Percentiles rank a stretch among this genome's conserved stretches.
phyloP scores from a whole-genome alignment of 2,888 invertebrate genomes.

The Protonemura montana region DNA sequence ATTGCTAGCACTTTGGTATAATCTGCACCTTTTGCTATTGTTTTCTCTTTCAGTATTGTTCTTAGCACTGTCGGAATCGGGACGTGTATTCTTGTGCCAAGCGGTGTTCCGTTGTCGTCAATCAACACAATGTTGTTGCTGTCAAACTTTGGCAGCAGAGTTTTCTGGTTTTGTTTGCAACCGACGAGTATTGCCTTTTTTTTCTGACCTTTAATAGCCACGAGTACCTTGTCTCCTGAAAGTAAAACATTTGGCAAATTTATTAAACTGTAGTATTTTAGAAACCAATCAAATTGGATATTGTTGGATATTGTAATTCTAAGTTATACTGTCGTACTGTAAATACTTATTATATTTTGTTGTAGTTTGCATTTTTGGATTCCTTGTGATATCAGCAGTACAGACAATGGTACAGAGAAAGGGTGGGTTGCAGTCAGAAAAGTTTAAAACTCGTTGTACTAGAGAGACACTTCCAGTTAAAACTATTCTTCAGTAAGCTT shows the following conservation, averaged over 20 bases:
- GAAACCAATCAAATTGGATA: too few species aligned
- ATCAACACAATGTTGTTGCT: slow-evolving; percentile 95
- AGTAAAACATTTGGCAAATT: neutral
- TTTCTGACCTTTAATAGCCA: slow-evolving; percentile 95
- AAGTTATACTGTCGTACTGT: too few species aligned
- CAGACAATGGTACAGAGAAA: too few species aligned
- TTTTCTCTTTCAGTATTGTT: slow-evolving; percentile 82
- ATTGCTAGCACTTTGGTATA: slow-evolving; percentile 92
- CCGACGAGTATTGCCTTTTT: slow-evolving; percentile 93
- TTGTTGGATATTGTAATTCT: too few species aligned
- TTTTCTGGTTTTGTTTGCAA: slow-evolving; percentile 79
- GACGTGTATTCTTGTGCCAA: slow-evolving; percentile 94
- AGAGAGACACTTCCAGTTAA: too few species aligned
- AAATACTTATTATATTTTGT: too few species aligned
- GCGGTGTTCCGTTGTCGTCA: slow-evolving; percentile 91
- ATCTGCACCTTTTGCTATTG: slow-evolving; percentile 83
- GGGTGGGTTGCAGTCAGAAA: too few species aligned
- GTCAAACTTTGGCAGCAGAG: slow-evolving; percentile 89
- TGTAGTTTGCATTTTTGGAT: too few species aligned
- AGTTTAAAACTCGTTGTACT: too few species aligned
- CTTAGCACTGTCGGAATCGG: slow-evolving; percentile 92
- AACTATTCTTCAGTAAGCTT: too few species aligned
- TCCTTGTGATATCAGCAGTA: too few species aligned
- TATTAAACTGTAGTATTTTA: too few species aligned
- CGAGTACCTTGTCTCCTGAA: slow-evolving; percentile 85